These are phyloP conservation scores for Ctenomys sociabilis DNA, from an alignment of 2,113 vertebrate genomes.

Conservation along the genomic window DNA sequence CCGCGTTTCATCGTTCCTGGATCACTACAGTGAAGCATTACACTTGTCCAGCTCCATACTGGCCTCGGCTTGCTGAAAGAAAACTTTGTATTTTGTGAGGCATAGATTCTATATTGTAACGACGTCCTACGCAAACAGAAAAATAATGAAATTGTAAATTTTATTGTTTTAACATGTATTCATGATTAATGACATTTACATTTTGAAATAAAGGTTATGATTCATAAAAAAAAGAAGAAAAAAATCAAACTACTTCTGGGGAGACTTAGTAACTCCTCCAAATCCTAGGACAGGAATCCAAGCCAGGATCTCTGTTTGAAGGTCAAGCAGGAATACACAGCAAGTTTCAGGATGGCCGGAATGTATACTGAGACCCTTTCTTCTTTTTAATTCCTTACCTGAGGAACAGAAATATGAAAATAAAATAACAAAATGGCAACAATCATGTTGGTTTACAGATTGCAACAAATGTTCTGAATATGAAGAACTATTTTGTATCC, in stretches of 20 bases:
- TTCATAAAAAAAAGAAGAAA: no score
- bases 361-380: background rate
- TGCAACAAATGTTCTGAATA: background rate
- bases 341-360: background rate
- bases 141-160: no score
- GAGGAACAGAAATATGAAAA: background rate
- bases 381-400: background rate
- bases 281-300: background rate
- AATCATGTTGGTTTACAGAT: background rate
- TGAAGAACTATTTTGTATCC: background rate
- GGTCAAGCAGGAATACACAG: background rate
- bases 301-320: background rate
- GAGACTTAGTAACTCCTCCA: background rate
- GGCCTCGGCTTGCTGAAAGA: no score
- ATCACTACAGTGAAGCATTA: conserved; percentile 87
- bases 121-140: no score
- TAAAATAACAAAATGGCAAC: background rate
- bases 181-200: no score
- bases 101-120: no score
- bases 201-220: no score
- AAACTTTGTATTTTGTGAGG: no score
- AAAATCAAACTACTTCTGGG: background rate
- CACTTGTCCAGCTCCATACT: no score
- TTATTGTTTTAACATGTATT: no score
- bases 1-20: conserved; percentile 74